phyloP scores from a whole-genome alignment of 2,113 vertebrate genomes.

The Pteruthius melanotis region DNA sequence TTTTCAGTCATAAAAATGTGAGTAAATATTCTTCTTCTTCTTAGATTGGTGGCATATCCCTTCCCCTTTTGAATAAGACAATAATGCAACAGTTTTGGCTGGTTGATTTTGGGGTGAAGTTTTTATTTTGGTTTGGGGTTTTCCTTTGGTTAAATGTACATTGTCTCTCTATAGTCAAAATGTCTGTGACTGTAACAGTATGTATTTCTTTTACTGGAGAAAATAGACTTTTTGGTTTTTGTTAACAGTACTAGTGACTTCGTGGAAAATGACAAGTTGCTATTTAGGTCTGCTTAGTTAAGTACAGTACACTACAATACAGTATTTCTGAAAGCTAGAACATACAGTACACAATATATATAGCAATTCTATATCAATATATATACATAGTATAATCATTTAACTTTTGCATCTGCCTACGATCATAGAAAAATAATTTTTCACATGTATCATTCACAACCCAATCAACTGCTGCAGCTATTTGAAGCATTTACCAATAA shows the following conservation, averaged over 20 bases:
- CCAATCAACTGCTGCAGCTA: slow-evolving; percentile 70
- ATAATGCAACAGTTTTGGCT: slow-evolving; percentile 56
- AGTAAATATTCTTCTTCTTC: slow-evolving; percentile 57
- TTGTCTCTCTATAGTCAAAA: slow-evolving; percentile 77
- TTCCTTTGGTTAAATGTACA: slow-evolving; percentile 66
- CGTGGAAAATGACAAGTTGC: slow-evolving; percentile 75
- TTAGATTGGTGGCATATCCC: slow-evolving; percentile 50
- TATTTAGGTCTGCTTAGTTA: slow-evolving; percentile 80
- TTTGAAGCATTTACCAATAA: slow-evolving; percentile 69
- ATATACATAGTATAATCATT: slow-evolving; percentile 78
- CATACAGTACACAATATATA: slow-evolving; percentile 77
- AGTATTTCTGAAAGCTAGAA: slow-evolving; percentile 81
- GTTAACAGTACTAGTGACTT: slow-evolving; percentile 78
- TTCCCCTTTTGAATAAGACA: slow-evolving; percentile 44
- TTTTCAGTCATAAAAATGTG: slow-evolving; percentile 45
- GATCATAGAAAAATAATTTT: slow-evolving; percentile 72
- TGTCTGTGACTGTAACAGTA: slow-evolving; percentile 75
- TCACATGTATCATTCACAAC: slow-evolving; percentile 73
- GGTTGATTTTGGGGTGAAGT: slow-evolving; percentile 30
- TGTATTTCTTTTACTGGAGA: slow-evolving; percentile 76
- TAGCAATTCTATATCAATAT: slow-evolving; percentile 76
- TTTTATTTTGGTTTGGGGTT: slow-evolving; percentile 43
- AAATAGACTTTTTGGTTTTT: slow-evolving; percentile 65
- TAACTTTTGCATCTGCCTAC: slow-evolving; percentile 76
- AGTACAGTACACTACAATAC: slow-evolving; percentile 78